Conservation (phyloP, 2,113 vertebrate genomes). For the Struthidea cinerea region DNA sequence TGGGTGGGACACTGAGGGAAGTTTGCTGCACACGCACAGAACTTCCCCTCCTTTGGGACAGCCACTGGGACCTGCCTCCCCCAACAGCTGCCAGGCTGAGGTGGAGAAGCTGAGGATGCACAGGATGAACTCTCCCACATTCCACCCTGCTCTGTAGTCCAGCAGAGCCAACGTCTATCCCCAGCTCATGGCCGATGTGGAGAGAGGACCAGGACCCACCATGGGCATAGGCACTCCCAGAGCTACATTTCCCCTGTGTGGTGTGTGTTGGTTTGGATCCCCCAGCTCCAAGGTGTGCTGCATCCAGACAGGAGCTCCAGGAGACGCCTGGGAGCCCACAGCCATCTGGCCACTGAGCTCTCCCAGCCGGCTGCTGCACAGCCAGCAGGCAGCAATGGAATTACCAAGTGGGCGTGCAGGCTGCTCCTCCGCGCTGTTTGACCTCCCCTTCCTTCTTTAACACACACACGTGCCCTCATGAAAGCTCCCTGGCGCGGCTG, state of each 20-base stretch:
- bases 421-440: neutral
- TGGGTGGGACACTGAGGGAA: neutral
- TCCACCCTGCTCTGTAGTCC: neutral
- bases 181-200: accelerated
- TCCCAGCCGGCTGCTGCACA: neutral
- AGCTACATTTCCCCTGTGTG: accelerated
- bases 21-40: neutral
- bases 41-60: neutral
- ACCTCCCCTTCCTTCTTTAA: neutral
- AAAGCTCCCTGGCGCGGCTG: neutral
- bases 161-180: neutral
- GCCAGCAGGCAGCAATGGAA: neutral
- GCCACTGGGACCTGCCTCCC: neutral
- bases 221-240: accelerated
- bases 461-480: neutral
- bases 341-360: neutral
- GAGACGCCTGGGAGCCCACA: neutral
- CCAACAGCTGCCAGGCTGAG: accelerated
- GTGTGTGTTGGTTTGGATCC: accelerated
- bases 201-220: neutral
- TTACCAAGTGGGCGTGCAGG: neutral
- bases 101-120: neutral
- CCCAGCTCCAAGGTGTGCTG: neutral
- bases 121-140: neutral
- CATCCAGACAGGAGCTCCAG: neutral